A percentile compares a stretch with the other conserved stretches of the same genome.
phyloP scores from a whole-genome alignment of 2,888 invertebrate genomes.

The Hemithea aestivaria region DNA sequence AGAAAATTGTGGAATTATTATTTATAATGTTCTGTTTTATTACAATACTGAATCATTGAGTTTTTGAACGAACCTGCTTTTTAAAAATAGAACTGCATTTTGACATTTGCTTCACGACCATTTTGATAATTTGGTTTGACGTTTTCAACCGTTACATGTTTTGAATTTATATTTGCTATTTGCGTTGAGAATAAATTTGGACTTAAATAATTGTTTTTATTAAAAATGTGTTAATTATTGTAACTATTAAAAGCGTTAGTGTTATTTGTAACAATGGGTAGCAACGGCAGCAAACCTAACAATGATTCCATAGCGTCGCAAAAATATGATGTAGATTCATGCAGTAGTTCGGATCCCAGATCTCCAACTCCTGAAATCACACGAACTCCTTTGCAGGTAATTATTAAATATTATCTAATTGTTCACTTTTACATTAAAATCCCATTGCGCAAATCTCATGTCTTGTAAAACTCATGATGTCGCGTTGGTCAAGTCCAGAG shows the following conservation, averaged over 20 bases:
- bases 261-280: conserved; percentile 53
- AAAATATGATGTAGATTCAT: conserved; percentile 49
- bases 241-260: not conserved
- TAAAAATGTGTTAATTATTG: conserved; percentile 13
- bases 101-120: not conserved
- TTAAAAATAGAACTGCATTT: conserved; percentile 9
- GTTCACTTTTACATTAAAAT: no score
- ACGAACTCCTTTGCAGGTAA: conserved; percentile 80
- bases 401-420: conserved; percentile 4
- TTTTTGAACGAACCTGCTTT: conserved; percentile 8
- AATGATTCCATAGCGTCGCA: conserved; percentile 43
- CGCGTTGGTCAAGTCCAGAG: no score
- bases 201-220: conserved; percentile 2
- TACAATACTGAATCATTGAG: no score
- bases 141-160: conserved; percentile 59
- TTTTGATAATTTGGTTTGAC: conserved; percentile 15
- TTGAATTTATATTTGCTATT: conserved; percentile 40
- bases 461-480: no score
- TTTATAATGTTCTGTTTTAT: no score
- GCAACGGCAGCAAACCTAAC: conserved; percentile 60
- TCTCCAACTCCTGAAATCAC: conserved; percentile 80
- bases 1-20: no score
- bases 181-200: conserved; percentile 4
- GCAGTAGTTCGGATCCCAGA: conserved; percentile 72
- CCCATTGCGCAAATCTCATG: no score